Percentiles rank a stretch among this genome's conserved stretches.
Conservation (phyloP, 1,140 invertebrate genomes). For the Pteromalus puparum region DNA sequence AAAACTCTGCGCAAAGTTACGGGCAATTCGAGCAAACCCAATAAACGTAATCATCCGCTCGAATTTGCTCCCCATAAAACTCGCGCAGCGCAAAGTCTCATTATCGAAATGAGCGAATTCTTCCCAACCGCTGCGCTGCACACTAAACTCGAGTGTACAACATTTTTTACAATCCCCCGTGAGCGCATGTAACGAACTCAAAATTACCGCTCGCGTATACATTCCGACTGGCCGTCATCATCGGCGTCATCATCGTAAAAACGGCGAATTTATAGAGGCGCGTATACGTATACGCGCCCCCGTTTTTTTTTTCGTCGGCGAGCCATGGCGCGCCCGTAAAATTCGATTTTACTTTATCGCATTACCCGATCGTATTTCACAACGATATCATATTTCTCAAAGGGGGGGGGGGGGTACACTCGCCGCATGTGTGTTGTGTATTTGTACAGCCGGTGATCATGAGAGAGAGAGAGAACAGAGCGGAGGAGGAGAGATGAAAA, state of each 20-base stretch:
- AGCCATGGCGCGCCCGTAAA: conserved; percentile 24
- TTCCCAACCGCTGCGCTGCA: background rate
- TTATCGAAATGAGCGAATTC: conserved; percentile 45
- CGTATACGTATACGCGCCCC: conserved; percentile 6
- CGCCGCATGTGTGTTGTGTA: background rate
- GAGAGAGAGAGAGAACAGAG: conserved; percentile 11
- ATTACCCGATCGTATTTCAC: conserved; percentile 51
- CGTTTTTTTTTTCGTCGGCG: background rate
- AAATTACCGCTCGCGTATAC: background rate
- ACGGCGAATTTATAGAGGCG: conserved; percentile 38
- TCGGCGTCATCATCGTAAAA: conserved; percentile 44
- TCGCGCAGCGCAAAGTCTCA: background rate
- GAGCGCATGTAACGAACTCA: background rate
- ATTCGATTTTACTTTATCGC: conserved; percentile 53
- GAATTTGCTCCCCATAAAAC: conserved; percentile 14
- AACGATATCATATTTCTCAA: conserved; percentile 51
- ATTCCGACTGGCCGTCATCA: conserved; percentile 3
- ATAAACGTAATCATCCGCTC: conserved; percentile 30
- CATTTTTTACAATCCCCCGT: background rate
- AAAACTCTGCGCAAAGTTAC: conserved; percentile 32
- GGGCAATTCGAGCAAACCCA: conserved; percentile 21
- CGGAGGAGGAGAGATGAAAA: background rate
- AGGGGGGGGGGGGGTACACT: conserved; percentile 8
- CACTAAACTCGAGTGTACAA: background rate
- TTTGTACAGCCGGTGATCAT: conserved; percentile 36